Conservation (phyloP, 2,888 invertebrate species). For the Tiphia femorata region DNA sequence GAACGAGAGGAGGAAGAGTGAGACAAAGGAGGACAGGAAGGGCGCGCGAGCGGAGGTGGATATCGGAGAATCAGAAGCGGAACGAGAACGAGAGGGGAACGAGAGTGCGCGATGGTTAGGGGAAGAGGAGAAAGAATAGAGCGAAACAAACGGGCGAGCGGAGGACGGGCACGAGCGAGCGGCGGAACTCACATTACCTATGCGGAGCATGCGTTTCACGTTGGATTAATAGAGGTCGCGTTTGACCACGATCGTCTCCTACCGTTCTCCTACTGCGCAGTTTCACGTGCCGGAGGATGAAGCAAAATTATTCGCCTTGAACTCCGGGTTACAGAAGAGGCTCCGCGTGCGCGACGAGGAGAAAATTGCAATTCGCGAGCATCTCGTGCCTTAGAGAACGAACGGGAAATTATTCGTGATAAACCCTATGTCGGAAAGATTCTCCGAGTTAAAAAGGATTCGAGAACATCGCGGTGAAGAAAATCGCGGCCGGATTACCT, state of each 20-base stretch:
- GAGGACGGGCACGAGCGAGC: slow-evolving; percentile 36
- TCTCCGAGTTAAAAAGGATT: too few relatives aligned
- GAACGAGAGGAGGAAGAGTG: slow-evolving; percentile 34
- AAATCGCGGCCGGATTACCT: too few relatives aligned
- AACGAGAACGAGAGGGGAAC: slow-evolving; percentile 7
- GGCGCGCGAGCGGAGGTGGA: slow-evolving; percentile 27
- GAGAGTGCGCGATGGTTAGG: background rate
- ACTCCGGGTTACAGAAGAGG: too few relatives aligned
- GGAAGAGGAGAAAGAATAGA: slow-evolving; percentile 10
- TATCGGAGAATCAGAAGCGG: slow-evolving; percentile 17
- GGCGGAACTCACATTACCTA: slow-evolving; percentile 65
- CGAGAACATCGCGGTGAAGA: too few relatives aligned
- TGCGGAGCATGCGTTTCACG: slow-evolving; percentile 66
- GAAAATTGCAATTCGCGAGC: too few relatives aligned
- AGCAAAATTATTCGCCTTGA: too few relatives aligned
- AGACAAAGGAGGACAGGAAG: slow-evolving; percentile 20
- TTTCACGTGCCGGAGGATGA: too few relatives aligned
- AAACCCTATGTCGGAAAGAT: too few relatives aligned
- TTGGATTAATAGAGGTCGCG: slow-evolving; percentile 63
- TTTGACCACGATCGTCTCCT: slow-evolving; percentile 41
- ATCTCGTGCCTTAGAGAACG: too few relatives aligned
- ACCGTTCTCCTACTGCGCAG: background rate
- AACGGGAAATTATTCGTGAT: too few relatives aligned
- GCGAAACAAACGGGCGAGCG: slow-evolving; percentile 25
- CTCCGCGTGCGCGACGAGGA: too few relatives aligned